These are phyloP conservation scores for Ciona savignyi DNA, from an alignment of 23 tunicate species.

Conservation along the genomic window DNA sequence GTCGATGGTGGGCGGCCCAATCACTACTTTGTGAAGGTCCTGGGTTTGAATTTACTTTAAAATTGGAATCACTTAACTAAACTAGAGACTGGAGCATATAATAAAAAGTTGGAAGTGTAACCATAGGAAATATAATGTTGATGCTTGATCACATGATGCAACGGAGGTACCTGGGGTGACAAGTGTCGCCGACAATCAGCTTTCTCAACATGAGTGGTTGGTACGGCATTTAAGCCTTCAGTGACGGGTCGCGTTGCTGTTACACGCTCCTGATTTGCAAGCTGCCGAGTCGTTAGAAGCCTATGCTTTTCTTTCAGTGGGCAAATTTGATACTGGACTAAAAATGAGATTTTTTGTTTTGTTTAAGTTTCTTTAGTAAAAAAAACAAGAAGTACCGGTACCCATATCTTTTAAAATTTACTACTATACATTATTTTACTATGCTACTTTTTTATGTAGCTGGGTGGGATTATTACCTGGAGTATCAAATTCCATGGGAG, in stretches of 20 bases:
- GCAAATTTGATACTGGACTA: constrained; percentile 17
- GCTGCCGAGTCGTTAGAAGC: constrained; percentile 61
- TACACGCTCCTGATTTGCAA: constrained; percentile 56
- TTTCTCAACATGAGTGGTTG: constrained; percentile 62
- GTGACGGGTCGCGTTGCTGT: constrained; percentile 61
- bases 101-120: background rate
- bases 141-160: background rate
- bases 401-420: too few species aligned
- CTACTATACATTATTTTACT: too few species aligned
- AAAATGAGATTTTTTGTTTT: too few species aligned
- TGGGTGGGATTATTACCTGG: constrained; percentile 38
- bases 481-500: constrained; percentile 40
- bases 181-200: constrained; percentile 51
- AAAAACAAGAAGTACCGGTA: too few species aligned
- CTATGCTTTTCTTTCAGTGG: constrained; percentile 50
- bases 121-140: background rate
- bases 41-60: constrained; percentile 4
- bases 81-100: too few species aligned
- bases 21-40: constrained; percentile 85
- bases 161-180: constrained; percentile 86
- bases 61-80: background rate
- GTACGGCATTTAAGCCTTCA: constrained; percentile 87
- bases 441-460: constrained; percentile 3
- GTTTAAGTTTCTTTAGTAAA: too few species aligned
- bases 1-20: constrained; percentile 89